A percentile compares a stretch with the other conserved stretches of the same genome.
Evolutionary conservation across 2,113 vertebrate genomes (phyloP).

Genomic region (Ctenomys sociabilis): DNA sequence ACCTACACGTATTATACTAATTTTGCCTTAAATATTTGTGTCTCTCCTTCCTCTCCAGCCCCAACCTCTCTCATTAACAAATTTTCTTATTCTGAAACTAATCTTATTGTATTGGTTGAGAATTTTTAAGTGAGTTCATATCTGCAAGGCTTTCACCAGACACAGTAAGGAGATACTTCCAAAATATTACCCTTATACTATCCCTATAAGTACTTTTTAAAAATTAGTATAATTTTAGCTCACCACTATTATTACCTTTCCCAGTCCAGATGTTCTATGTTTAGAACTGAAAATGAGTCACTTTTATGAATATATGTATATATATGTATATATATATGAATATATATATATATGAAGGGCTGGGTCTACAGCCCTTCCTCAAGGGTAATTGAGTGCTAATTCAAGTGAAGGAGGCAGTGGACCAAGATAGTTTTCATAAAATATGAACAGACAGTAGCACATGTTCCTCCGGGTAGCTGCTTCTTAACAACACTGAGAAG

Average conservation of each 20-base stretch:
- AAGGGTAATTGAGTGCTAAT: conserved; percentile 63
- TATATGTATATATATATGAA: neutral
- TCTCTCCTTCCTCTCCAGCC: neutral
- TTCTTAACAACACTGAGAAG: conserved; percentile 35
- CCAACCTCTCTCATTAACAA: neutral
- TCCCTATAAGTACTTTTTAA: neutral
- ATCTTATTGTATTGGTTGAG: neutral
- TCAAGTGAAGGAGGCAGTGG: conserved; percentile 65
- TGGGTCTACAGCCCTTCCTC: conserved; percentile 54
- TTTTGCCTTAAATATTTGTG: neutral
- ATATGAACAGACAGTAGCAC: neutral
- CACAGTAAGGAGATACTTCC: neutral
- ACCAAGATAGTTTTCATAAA: conserved; percentile 57
- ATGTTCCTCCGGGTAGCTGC: neutral
- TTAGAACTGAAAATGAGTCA: conserved; percentile 29
- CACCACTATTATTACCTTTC: neutral
- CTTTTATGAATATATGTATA: neutral
- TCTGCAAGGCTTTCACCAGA: neutral
- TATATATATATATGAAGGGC: neutral
- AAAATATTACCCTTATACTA: neutral
- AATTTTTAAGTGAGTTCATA: neutral
- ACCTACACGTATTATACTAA: neutral
- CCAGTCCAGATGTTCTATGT: neutral
- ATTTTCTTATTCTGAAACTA: conserved; percentile 22
- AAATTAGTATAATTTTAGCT: neutral